Base-by-base conservation (phyloP, 2,113 vertebrate species). In the Scalopus aquaticus region DNA sequence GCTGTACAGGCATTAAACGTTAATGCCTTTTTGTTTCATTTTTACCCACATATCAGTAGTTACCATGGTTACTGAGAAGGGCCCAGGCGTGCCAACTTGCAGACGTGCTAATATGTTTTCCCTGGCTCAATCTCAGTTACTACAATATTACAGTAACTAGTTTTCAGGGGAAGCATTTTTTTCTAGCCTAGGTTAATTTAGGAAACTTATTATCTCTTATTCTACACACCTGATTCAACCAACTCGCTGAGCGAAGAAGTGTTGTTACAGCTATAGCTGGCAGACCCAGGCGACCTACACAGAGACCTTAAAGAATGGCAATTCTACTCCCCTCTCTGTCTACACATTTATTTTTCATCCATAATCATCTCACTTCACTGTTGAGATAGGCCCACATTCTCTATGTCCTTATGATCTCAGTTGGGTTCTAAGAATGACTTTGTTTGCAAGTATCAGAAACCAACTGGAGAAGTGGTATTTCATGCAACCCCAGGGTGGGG, bases 31-130 rank as follows among this genome's bases (percentile, higher is more conserved):
- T 96, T 95, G 87, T 92, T 32, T 28, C 95, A 60, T 87, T 98
- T 98, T 97, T 97, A 91, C 93, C 37, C 28, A 91, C 87, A 74
- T 87, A 87, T 95, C 77, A 92, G 77, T 83, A 88, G 97, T 98
- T 98, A 97, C 98, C 92, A 97, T 98, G 97, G 98, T 96, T 97
- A 98, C 98, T 76, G 54, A 97, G 64, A 81, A 88, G 79, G 28
- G 92, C 89, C 83, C 79, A 97, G 94, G 91, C 96, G 88, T 96
- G 76, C 76, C 72, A 96, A 89, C 78, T 94, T 97, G 90, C 94
- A 97, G 96, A 91, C 94, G 94, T 94, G 77, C 90, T 97, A 78
- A 96, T 96, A 62, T n/a, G 72, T 58, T 97, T 97, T 97, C 95
- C 30, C 37, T 65, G 79, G 86, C 87, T 39, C 77, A 30, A 5